A percentile compares a stretch with the other conserved stretches of the same genome.
phyloP scores from a whole-genome alignment of 1,140 invertebrate species.

The Galleria mellonella region DNA sequence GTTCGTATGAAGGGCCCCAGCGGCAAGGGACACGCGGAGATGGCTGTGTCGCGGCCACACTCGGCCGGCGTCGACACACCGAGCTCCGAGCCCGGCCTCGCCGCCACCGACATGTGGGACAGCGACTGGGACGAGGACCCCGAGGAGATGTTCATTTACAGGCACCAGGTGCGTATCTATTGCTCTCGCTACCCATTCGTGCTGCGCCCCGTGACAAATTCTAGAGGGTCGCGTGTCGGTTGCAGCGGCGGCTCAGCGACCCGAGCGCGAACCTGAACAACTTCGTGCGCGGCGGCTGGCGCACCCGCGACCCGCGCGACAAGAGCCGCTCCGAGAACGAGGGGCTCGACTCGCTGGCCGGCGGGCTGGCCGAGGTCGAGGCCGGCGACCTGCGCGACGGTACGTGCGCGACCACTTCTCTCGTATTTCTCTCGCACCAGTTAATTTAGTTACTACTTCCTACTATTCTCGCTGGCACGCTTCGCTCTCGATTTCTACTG shows the following conservation, averaged over 20 bases:
- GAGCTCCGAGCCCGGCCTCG: slow-evolving; percentile 92
- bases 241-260: slow-evolving; percentile 91
- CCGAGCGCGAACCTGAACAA: slow-evolving; percentile 95
- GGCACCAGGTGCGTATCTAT: slow-evolving; percentile 83
- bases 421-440: not conserved
- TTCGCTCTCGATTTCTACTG: too few relatives aligned
- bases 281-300: slow-evolving; percentile 89
- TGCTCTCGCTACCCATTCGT: too few relatives aligned
- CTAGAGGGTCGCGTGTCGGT: too few relatives aligned
- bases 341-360: slow-evolving; percentile 87
- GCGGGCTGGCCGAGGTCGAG: slow-evolving; percentile 92
- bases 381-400: slow-evolving; percentile 95
- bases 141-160: slow-evolving; percentile 87
- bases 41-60: slow-evolving; percentile 96
- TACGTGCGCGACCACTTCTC: slow-evolving; percentile 63
- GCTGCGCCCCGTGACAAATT: too few relatives aligned
- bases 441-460: not conserved
- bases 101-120: slow-evolving; percentile 89
- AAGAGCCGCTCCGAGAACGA: slow-evolving; percentile 95
- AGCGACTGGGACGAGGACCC: slow-evolving; percentile 90
- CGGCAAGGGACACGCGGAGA: slow-evolving; percentile 97
- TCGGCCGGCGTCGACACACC: slow-evolving; percentile 94
- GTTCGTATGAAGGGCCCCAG: slow-evolving; percentile 97
- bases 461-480: too few relatives aligned
- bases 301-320: slow-evolving; percentile 76